Evolutionary conservation across 1,140 invertebrate species (phyloP), one percentile per base, ranked within the genome.

Genomic region (Paraescarpia echinospica): DNA sequence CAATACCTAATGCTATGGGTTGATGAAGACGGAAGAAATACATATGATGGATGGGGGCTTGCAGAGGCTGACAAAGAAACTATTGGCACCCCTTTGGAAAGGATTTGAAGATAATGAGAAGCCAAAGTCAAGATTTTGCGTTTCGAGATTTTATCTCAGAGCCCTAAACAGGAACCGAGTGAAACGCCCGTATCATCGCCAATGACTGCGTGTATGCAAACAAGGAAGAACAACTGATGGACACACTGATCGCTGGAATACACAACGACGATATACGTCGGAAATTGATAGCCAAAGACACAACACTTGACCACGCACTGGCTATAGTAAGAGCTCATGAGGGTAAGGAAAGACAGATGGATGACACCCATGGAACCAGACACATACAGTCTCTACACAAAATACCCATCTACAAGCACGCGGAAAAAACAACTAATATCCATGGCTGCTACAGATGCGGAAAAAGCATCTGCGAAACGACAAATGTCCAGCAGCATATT

Each of bases 171-270:
- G 41, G 91, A 91, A 4, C 18, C 8, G 14, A 12, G n/a, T 12
- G 91, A 91, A 31, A 27, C 33, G 48, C 48, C 1, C 34, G 91
- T 48, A 14, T 91, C 12, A 91, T 91, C 22, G 91, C 91, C n/a
- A 91, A 91, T 41, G 91, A 91, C 5, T 91, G n/a, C 35, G 34
- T 48, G 41, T 91, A 91, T n/a, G 41, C 91, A 18, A n/a, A 91
- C 14, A 91, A 91, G 8, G 91, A 91, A n/a, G 91, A 91, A 41
- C 91, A 91, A 48, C 14, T 91, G 12, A 14, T 91, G 34, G 91
- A 91, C 1, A 59, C 34, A 33, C n/a, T 91, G 18, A 91, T 91
- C n/a, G 34, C 48, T 1, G 91, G 35, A 6, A 6, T 59, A 91
- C n/a, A 33, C 34, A 48, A 14, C n/a, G 27, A 35, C 14, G 35